Conservation (phyloP, 2,113 vertebrate genomes). For the Corythornis vintsioides region DNA sequence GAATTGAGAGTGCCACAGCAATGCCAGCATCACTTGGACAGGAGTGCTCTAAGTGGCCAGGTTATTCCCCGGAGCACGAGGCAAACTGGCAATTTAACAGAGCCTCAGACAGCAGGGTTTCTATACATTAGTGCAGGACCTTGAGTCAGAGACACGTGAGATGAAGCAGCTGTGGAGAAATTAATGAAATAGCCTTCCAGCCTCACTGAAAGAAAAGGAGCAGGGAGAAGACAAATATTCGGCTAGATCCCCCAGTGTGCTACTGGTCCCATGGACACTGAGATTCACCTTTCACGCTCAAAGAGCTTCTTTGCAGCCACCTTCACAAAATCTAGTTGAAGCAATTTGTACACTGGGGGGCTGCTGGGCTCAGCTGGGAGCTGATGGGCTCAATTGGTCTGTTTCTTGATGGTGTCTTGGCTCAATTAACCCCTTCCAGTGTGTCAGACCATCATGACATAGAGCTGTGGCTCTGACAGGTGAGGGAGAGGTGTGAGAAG, state of each 20-base stretch:
- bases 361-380: background rate
- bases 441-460: accelerated
- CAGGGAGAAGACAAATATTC: background rate
- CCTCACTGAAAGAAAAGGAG: background rate
- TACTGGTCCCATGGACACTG: background rate
- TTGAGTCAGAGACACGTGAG: background rate
- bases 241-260: background rate
- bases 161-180: background rate
- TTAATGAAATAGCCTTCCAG: background rate
- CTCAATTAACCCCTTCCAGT: background rate
- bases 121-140: background rate
- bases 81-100: background rate
- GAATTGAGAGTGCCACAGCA: background rate
- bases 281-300: background rate
- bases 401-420: background rate
- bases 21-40: background rate
- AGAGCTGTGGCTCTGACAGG: background rate
- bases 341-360: background rate
- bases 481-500: background rate
- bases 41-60: background rate
- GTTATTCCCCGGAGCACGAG: background rate
- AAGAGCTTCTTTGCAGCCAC: background rate
- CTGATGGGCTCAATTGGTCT: background rate
- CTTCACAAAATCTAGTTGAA: background rate
- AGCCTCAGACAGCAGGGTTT: background rate